phyloP scores from a whole-genome alignment of 2,113 vertebrate species.

The Thermophis baileyi region DNA sequence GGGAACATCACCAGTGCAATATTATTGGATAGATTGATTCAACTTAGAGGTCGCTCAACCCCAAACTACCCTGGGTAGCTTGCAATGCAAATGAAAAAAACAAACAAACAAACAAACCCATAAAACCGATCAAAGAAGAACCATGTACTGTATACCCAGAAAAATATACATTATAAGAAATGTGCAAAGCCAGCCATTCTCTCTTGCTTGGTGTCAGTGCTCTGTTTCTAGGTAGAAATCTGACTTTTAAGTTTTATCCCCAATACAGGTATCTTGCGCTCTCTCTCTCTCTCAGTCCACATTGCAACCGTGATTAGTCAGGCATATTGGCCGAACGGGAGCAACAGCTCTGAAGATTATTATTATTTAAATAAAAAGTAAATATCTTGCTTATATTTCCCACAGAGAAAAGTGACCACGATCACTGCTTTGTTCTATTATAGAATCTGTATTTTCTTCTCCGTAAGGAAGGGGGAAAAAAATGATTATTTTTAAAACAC shows the following conservation, averaged over 20 bases:
- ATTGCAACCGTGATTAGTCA: fast-evolving
- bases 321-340: fast-evolving
- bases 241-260: background rate
- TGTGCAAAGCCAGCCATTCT: background rate
- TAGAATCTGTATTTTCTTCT: background rate
- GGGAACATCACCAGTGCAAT: background rate
- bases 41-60: background rate
- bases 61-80: background rate
- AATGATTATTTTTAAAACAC: background rate
- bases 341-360: background rate
- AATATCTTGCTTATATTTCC: background rate
- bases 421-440: fast-evolving
- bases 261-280: background rate
- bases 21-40: background rate
- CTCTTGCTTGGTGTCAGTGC: background rate
- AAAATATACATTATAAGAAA: background rate
- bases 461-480: fast-evolving
- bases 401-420: background rate
- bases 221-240: background rate
- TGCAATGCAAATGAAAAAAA: background rate
- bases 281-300: fast-evolving
- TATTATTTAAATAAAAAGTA: background rate
- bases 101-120: background rate
- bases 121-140: background rate
- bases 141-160: background rate